Conservation (phyloP, 2,888 invertebrate genomes). For the Girardia tigrina region DNA sequence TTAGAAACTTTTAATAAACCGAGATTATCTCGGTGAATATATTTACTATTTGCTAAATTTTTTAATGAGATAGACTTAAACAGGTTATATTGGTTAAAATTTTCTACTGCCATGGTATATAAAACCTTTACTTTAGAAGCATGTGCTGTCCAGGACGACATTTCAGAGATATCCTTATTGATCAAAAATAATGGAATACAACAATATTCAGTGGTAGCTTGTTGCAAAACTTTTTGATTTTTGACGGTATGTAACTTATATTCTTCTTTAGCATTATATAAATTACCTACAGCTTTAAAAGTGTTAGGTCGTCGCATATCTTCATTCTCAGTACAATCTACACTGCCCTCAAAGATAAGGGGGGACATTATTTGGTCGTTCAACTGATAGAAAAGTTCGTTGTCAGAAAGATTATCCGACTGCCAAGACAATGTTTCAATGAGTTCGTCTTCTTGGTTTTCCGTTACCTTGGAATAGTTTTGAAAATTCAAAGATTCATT, state of each 20-base stretch:
- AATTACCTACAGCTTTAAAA: not conserved
- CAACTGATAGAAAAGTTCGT: not conserved
- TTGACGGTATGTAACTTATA: not conserved
- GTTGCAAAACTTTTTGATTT: slow-evolving; percentile 2
- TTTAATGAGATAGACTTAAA: not conserved
- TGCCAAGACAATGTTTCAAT: not conserved
- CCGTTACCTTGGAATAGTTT: too few relatives aligned
- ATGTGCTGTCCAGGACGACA: not conserved
- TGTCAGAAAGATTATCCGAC: not conserved
- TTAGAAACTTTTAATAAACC: not conserved
- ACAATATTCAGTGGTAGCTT: not conserved
- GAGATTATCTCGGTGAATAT: not conserved
- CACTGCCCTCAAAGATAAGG: not conserved
- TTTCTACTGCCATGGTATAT: not conserved
- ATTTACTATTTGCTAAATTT: not conserved
- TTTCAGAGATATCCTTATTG: not conserved
- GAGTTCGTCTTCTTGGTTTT: not conserved
- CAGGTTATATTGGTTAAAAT: not conserved
- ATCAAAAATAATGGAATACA: not conserved
- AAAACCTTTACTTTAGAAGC: not conserved
- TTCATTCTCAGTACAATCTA: not conserved
- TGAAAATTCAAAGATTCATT: too few relatives aligned
- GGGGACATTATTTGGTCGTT: not conserved
- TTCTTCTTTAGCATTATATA: not conserved
- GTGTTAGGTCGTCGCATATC: not conserved